Conservation (phyloP, 1,140 invertebrate genomes). For the Popillia japonica region DNA sequence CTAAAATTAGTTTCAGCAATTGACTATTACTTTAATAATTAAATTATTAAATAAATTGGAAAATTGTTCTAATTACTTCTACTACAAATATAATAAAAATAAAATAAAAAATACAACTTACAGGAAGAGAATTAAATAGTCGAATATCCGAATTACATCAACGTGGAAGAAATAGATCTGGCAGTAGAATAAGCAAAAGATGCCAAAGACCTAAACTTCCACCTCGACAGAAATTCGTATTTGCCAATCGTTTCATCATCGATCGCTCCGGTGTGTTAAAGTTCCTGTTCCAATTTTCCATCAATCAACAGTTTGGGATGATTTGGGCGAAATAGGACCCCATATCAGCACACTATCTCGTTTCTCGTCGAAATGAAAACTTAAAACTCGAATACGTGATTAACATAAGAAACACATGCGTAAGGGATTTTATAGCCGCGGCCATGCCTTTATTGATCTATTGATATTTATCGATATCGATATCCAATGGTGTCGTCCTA, state of each 20-base stretch:
- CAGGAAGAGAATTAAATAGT: neutral
- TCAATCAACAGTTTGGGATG: neutral
- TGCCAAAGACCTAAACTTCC: conserved; percentile 37
- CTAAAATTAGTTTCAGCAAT: too few species aligned
- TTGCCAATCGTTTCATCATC: neutral
- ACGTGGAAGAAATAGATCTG: conserved; percentile 38
- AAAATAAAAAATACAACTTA: neutral
- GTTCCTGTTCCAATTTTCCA: neutral
- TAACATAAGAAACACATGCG: neutral
- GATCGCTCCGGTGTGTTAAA: neutral
- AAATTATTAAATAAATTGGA: too few species aligned
- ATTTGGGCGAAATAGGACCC: neutral
- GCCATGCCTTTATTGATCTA: conserved; percentile 28
- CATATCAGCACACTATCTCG: neutral
- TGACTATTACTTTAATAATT: too few species aligned
- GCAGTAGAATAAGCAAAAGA: conserved; percentile 5
- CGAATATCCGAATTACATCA: conserved; percentile 22
- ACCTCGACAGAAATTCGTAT: conserved; percentile 17
- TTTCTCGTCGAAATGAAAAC: neutral
- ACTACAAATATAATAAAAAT: too few species aligned
- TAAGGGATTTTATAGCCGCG: conserved; percentile 31
- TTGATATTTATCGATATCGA: conserved; percentile 11
- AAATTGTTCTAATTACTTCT: too few species aligned
- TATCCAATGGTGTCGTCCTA: conserved; percentile 16
- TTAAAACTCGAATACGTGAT: conserved; percentile 2